Percentiles rank a stretch among this genome's conserved stretches.
phyloP scores from a whole-genome alignment of 2,888 invertebrate genomes.

The Hirtodrosophila duncani region DNA sequence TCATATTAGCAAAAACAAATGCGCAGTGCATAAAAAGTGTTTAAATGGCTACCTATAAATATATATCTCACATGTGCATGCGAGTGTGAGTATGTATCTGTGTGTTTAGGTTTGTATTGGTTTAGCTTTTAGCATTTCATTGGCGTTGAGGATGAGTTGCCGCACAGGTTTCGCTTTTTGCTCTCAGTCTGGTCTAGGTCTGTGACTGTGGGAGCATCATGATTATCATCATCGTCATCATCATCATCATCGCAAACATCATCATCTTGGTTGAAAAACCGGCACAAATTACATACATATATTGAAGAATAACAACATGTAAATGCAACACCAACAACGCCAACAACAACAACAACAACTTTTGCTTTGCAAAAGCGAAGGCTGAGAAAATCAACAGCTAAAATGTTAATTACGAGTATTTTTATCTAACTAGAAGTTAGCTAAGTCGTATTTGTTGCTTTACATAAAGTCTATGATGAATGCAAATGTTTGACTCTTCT shows the following conservation, averaged over 20 bases:
- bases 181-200: slow-evolving; percentile 16
- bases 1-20: slow-evolving; percentile 69
- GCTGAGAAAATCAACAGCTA: slow-evolving; percentile 74
- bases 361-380: slow-evolving; percentile 53
- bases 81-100: slow-evolving; percentile 14
- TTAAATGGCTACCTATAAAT: slow-evolving; percentile 1
- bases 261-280: slow-evolving; percentile 45
- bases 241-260: not conserved
- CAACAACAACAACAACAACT: not conserved
- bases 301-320: slow-evolving; percentile 29
- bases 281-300: slow-evolving; percentile 65
- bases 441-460: slow-evolving; percentile 40
- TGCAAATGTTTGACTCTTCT: not conserved
- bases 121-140: slow-evolving; percentile 67
- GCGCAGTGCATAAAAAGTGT: slow-evolving; percentile 23
- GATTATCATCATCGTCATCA: not conserved
- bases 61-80: not conserved
- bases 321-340: slow-evolving; percentile 33
- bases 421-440: slow-evolving; percentile 46
- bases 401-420: slow-evolving; percentile 68
- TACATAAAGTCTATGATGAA: slow-evolving; percentile 49
- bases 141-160: slow-evolving; percentile 56
- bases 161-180: slow-evolving; percentile 65
- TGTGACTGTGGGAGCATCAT: slow-evolving; percentile 62
- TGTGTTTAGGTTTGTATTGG: slow-evolving; percentile 14